Evolutionary conservation across 2,113 vertebrate species (phyloP), one percentile per base, ranked within the genome.

Genomic region (Chaetodon auriga): DNA sequence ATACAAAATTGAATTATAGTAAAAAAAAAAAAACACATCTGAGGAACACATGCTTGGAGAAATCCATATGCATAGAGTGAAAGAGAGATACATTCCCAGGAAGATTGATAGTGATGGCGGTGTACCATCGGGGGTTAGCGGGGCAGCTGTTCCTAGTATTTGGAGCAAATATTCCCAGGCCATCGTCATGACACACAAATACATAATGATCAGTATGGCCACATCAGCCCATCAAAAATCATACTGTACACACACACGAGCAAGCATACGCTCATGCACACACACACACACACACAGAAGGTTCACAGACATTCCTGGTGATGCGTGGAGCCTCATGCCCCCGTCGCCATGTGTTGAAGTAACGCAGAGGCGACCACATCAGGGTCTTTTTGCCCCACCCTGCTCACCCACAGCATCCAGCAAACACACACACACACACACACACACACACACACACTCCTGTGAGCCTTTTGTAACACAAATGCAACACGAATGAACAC

Each of bases 261-360:
- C 51, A 68, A 23, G 38, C 48, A 75, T 16, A 63, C 48, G 69
- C 36, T 45, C 57, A 38, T 16, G 48, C 62, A 79, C 7, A 73
- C 41, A 63, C 30, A 30, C 30, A 30, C 30, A 79, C 7, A 73
- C 41, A 63, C 9, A 16, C 36, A 57, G 68, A 78, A 66, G 66
- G 73, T 92, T 94, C 82, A 90, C 91, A 93, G 86, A 90, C 87
- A 83, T 89, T 91, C 49, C 54, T 84, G 55, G 71, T 73, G 83
- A 88, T 75, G 89, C 68, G 48, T 83, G 80, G 79, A 88, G 90
- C 82, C 83, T 83, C 77, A 61, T 63, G 81, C 78, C 87, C 83
- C 88, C 63, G 36, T 79, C 78, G 15, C 85, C 87, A 90, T 93
- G 92, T 92, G 91, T 82, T 89, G 81, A 86, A 87, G 91, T 86